A percentile compares a stretch with the other conserved stretches of the same genome.
These are phyloP conservation scores for Metacarcinus magister DNA, from an alignment of 2,888 invertebrate genomes.

Conservation along the genomic window DNA sequence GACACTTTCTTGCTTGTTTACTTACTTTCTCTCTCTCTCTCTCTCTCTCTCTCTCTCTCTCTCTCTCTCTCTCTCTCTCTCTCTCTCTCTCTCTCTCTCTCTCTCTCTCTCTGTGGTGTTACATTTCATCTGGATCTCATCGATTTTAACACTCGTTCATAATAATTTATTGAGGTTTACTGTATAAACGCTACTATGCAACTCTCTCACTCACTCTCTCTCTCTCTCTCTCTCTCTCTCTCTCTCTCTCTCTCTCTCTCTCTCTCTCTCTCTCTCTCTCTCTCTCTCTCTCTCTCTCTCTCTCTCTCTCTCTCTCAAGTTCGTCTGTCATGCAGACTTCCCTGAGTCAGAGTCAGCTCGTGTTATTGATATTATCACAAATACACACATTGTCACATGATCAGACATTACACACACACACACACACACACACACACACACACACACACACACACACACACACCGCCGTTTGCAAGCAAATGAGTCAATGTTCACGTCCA, in stretches of 20 bases:
- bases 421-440: conserved; percentile 39
- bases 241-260: conserved; percentile 26
- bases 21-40: background rate
- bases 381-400: background rate
- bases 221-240: conserved; percentile 26
- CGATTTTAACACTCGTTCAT: background rate
- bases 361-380: background rate
- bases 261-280: conserved; percentile 26
- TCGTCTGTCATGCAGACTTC: conserved; percentile 11
- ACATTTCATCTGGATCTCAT: background rate
- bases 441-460: conserved; percentile 39
- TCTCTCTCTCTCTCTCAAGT: background rate
- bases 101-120: conserved; percentile 10
- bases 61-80: too few relatives aligned
- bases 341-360: background rate
- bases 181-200: conserved; percentile 6
- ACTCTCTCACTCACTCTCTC: conserved; percentile 26
- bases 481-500: conserved; percentile 31
- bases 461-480: background rate
- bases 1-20: background rate
- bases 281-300: conserved; percentile 14
- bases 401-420: conserved; percentile 7
- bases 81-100: background rate
- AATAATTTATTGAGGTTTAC: conserved; percentile 14
- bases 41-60: too few relatives aligned